phyloP scores from a whole-genome alignment of 2,797 vertebrate genomes.

The Micropoecilia bifurca region DNA sequence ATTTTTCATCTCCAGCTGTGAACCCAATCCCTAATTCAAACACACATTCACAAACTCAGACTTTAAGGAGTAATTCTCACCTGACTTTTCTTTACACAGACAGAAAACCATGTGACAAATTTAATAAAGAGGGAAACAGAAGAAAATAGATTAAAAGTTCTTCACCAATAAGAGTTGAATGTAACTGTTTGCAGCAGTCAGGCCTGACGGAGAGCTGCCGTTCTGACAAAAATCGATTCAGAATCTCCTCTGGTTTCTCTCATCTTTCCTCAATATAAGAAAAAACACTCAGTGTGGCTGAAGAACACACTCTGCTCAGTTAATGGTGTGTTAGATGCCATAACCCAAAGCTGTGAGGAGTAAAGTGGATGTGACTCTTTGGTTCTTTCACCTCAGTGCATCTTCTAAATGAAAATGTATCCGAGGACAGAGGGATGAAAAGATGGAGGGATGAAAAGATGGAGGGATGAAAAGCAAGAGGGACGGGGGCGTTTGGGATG shows the following conservation, averaged over 20 bases:
- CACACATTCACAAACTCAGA: neutral
- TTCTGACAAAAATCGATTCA: slow-evolving; percentile 20
- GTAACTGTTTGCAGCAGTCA: neutral
- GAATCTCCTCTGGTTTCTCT: slow-evolving; percentile 18
- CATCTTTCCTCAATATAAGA: neutral
- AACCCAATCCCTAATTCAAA: neutral
- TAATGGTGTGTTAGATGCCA: slow-evolving; percentile 33
- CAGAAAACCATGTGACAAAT: neutral
- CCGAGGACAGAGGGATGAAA: neutral
- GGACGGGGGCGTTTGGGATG: slow-evolving; percentile 8
- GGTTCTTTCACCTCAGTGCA: slow-evolving; percentile 49
- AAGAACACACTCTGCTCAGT: slow-evolving; percentile 21
- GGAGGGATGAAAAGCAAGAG: neutral
- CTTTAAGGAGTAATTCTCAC: neutral
- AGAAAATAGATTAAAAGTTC: neutral
- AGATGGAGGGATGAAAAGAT: slow-evolving; percentile 6
- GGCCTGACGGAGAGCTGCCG: neutral
- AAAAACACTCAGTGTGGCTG: slow-evolving; percentile 5
- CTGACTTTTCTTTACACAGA: neutral
- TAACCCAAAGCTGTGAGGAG: slow-evolving; percentile 21
- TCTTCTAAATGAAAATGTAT: slow-evolving; percentile 48
- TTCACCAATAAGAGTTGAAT: neutral
- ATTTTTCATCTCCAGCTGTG: slow-evolving; percentile 3
- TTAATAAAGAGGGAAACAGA: neutral
- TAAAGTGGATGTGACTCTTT: slow-evolving; percentile 47